These are phyloP conservation scores for Enteromius trimaculatus DNA, from an alignment of 2,797 vertebrate species.

Conservation along the genomic window DNA sequence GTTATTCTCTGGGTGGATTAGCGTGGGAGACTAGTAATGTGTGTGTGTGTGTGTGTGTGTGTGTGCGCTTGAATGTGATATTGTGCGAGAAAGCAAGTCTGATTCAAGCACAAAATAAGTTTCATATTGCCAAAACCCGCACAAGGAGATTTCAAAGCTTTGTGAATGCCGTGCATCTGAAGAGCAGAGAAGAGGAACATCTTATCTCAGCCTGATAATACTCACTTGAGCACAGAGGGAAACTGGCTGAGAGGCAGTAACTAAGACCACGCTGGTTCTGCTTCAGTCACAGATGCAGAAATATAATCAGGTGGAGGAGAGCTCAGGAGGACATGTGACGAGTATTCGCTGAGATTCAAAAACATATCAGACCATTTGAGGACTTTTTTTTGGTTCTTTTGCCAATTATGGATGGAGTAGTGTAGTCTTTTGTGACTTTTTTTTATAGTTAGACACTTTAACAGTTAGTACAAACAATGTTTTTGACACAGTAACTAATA, in stretches of 20 bases:
- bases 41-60: slow-evolving; percentile 29
- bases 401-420: neutral
- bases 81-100: slow-evolving; percentile 33
- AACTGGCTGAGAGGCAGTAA: slow-evolving; percentile 22
- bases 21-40: slow-evolving; percentile 37
- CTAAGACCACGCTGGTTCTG: slow-evolving; percentile 12
- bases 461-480: neutral
- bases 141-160: slow-evolving; percentile 43
- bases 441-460: neutral
- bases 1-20: slow-evolving; percentile 43
- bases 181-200: slow-evolving; percentile 36
- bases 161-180: slow-evolving; percentile 32
- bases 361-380: neutral
- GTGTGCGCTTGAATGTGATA: neutral
- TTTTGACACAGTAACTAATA: neutral
- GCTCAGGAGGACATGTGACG: neutral
- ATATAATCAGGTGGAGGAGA: slow-evolving; percentile 20
- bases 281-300: slow-evolving; percentile 12
- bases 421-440: neutral
- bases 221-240: slow-evolving; percentile 37
- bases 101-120: slow-evolving; percentile 50
- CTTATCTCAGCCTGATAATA: slow-evolving; percentile 38
- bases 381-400: slow-evolving; percentile 1
- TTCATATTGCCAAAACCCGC: slow-evolving; percentile 40
- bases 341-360: neutral